Evolutionary conservation across 1,140 invertebrate genomes (phyloP), one percentile per base, ranked within the genome.

Genomic region (Aphis gossypii): DNA sequence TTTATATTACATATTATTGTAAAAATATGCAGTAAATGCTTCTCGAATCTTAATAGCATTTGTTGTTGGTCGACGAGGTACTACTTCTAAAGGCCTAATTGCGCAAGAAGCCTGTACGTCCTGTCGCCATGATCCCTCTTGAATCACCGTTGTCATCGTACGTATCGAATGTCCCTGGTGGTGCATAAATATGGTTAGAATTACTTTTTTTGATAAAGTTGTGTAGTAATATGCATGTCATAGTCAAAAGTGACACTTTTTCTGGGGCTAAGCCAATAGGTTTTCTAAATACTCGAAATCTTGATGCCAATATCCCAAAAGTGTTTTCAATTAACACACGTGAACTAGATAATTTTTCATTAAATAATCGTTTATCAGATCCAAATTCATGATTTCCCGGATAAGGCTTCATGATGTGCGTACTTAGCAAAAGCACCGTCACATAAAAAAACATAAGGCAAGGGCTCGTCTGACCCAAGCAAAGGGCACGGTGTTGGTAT

Each of bases 251-350:
- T 83, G 94, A 35, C 20, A 94, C 94, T 90, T 93, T 95, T 93
- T 95, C 91, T 89, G 94, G 94, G 46, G 46, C 46, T 46, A 46
- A 87, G 56, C 94, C 44, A 20, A 95, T 95, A 54, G 95, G 95
- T 60, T 94, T 94, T 94, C 94, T 93, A 44, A 96, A 95, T 87
- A 96, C 94, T 94, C 95, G 94, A 94, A 95, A 96, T 83, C 95
- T 94, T 35, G 95, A 94, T 5, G 95, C 94, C 82, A 96, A 94
- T 93, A 96, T 96, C 38, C 96, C 96, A 94, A 96, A 96, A 7
- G 95, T 95, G 94, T 96, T 96, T 95, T 96, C 96, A 20, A 96
- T 95, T 60, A 95, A 94, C 94, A 95, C 95, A n/a, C 95, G 94
- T 54, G 95, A 95, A 94, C 95, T 94, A 44, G 95, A 95, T 46